Evolutionary conservation across 2,888 invertebrate species (phyloP).

Genomic region (Ectemnius lituratus): DNA sequence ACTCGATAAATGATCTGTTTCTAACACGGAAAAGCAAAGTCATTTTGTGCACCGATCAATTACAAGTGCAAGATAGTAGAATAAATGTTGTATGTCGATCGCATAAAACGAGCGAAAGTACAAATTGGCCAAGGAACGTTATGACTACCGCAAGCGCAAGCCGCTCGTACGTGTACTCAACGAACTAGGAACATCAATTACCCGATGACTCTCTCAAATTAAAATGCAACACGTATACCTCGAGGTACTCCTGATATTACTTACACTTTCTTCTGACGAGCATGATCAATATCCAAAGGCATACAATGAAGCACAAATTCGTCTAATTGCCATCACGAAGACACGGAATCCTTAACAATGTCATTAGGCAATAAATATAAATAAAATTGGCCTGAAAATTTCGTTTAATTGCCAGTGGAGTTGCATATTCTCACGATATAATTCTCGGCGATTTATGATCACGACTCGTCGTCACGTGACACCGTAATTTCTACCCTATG

Average conservation of each 20-base stretch:
- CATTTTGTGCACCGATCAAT: no score
- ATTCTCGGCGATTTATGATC: no score
- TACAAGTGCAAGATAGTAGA: no score
- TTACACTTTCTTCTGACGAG: conserved; percentile 48
- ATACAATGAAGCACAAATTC: conserved; percentile 10
- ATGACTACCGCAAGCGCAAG: conserved; percentile 19
- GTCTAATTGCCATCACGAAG: conserved; percentile 25
- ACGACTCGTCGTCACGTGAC: no score
- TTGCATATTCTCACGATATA: no score
- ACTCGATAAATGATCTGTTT: no score
- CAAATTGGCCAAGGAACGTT: conserved; percentile 24
- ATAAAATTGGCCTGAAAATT: no score
- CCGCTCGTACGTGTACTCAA: conserved; percentile 25
- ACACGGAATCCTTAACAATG: neutral
- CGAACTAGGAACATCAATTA: conserved; percentile 48
- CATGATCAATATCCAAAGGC: neutral
- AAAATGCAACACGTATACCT: conserved; percentile 50
- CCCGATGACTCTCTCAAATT: conserved; percentile 52
- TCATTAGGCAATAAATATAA: no score
- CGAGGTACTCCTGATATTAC: conserved; percentile 33
- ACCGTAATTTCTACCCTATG: no score
- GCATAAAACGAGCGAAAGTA: conserved; percentile 42
- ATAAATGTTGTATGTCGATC: neutral
- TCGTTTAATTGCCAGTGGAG: no score
- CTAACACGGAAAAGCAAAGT: no score